Base-by-base conservation (phyloP, 2,888 invertebrate species). In the Steinernema carpocapsae region DNA sequence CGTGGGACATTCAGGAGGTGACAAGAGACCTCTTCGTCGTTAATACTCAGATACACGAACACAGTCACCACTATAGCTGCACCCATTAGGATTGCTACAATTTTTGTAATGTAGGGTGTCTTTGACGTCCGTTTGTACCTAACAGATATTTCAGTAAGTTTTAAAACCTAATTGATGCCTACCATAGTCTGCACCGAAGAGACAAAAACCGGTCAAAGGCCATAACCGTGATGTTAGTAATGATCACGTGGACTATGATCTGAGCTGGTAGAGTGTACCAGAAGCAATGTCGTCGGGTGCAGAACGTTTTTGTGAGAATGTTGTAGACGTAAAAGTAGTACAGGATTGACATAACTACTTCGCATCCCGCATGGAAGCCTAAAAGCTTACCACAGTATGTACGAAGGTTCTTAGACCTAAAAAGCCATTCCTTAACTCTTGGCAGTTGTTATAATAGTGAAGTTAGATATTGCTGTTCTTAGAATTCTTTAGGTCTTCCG, bases 261-360 rank as follows among this genome's bases (percentile, higher is more conserved):
- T 64, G 64, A 24, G 64, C 24, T 6, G 64, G 64, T 1, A 64
- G 32, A 4, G 64, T 64, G 64, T 32, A 64, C 64, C 64, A 64
- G 64, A 64, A 64, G n/a, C 64, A 64, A 2, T 64, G 17, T 32
- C 29, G 24, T 32, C 64, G 10, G 17, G 64, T 64, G 32, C 17
- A 64, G 17, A 22, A 26, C 32, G 64, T 26, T 32, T 14, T 22
- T 1, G 37, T 32, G 10, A 64, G 32, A 17, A 64, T 14, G 14
- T 29, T 26, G 32, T 64, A 64, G 14, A 64, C 64, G 26, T 64
- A 64, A 17, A 17, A 17, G 64, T 64, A 64, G 64, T 64, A 64
- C 4, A 64, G 64, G 32, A 37, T 37, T 3, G 64, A 64, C 64
- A 64, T 64, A 6, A 17, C 37, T 1, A 64, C 37, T 32, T 64